Base-by-base conservation (phyloP, 2,888 invertebrate species). In the Crossocerus cetratus region DNA sequence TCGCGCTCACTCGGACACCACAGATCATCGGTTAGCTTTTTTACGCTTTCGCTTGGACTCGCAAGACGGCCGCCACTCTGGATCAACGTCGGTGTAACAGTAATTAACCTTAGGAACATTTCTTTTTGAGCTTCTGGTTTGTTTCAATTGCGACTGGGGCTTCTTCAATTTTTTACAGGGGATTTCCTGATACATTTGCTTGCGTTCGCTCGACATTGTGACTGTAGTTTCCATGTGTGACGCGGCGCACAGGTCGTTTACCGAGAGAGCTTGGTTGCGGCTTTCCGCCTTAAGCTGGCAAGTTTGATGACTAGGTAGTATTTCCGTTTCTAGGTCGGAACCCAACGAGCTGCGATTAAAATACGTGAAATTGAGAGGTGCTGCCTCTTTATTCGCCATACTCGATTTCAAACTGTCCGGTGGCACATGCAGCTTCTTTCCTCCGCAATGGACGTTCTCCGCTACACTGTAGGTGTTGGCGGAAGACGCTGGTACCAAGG, bases 71-170 rank as follows among this genome's bases (percentile, higher is more conserved):
- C 86, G 86, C 82, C 86, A 87, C 65, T 89, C 89, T 56, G 84
- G 82, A 80, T 89, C 89, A 57, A 84, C 78, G 73, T 89, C 89
- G 67, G 86, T 75, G 74, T 87, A 88, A 67, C 81, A 86, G 81
- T 90, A 89, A 82, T 86, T 88, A 53, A 89, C 87, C 76, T 86
- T 88, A 69, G 88, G 87, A 67, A 87, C 78, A 72, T 86, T 86
- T 79, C 90, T 83, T 65, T 86, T 87, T 61, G 90, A 90, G 74
- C 87, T 87, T 75, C 89, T 84, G 1, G 85, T 88, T 77, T 83
- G 84, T 64, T 81, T 84, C 16, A 74, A n/a, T 11, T 76, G 67
- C 18, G 69, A 71, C 54, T 75, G 77, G 16, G 78, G 62, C 54
- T 80, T 80, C 43, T 81, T 81, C 45, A 49, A 66, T 58, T 77